A percentile compares a stretch with the other conserved stretches of the same genome.
These are phyloP conservation scores for Ruditapes philippinarum DNA, from an alignment of 1,140 invertebrate species.

Conservation along the genomic window DNA sequence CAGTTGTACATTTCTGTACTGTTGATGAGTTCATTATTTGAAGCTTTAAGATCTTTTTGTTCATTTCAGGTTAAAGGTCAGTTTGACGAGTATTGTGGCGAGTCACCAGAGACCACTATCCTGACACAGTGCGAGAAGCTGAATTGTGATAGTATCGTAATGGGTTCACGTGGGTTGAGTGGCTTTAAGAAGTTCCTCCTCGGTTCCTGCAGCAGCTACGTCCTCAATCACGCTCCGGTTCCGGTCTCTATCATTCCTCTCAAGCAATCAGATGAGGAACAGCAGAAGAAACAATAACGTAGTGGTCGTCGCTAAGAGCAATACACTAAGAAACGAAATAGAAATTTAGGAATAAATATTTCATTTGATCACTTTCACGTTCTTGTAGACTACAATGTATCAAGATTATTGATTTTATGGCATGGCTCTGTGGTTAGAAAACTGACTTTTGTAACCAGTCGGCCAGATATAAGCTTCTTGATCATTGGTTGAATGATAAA, in stretches of 20 bases:
- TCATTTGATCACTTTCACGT: no score
- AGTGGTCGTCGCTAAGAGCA: background rate
- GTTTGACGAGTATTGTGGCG: background rate
- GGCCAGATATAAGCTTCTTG: no score
- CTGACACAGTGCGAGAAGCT: background rate
- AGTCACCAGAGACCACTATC: slow-evolving; percentile 17
- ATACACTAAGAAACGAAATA: background rate
- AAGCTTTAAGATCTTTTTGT: no score
- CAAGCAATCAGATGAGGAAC: background rate
- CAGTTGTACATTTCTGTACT: no score
- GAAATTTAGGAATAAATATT: background rate
- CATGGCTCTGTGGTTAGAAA: no score
- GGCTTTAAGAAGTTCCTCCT: slow-evolving; percentile 56
- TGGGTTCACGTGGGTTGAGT: slow-evolving; percentile 68
- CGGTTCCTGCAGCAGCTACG: slow-evolving; percentile 69
- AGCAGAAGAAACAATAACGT: background rate
- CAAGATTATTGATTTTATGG: no score
- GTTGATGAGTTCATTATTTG: no score
- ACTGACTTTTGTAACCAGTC: no score
- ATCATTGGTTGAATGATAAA: no score
- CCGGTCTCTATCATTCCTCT: slow-evolving; percentile 60
- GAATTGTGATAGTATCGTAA: slow-evolving; percentile 42
- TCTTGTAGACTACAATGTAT: no score
- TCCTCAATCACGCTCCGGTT: slow-evolving; percentile 63
- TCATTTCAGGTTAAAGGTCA: slow-evolving; percentile 44